Percentiles rank a stretch among this genome's conserved stretches.
phyloP scores from a whole-genome alignment of 2,113 vertebrate species.

The cattle (Bos taurus) region DNA sequence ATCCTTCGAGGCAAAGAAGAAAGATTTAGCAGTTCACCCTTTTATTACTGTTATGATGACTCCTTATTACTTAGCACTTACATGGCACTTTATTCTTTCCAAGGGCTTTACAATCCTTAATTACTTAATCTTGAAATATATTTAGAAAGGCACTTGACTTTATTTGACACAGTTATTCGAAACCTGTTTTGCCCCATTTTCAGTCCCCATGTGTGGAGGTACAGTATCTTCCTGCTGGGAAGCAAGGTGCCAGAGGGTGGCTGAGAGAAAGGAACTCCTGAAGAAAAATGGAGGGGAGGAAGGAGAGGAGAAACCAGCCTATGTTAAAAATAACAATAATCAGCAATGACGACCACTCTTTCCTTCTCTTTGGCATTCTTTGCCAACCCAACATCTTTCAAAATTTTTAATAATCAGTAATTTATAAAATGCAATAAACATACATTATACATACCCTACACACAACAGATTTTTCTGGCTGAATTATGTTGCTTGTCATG shows the following conservation, averaged over 20 bases:
- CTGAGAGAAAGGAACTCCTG: slow-evolving; percentile 3
- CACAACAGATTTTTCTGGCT: slow-evolving; percentile 64
- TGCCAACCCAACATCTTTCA: slow-evolving; percentile 57
- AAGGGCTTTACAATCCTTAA: slow-evolving; percentile 72
- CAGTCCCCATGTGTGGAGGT: neutral
- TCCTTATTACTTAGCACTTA: slow-evolving; percentile 66
- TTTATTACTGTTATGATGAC: slow-evolving; percentile 59
- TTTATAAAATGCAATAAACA: slow-evolving; percentile 72
- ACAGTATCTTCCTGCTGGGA: slow-evolving; percentile 53
- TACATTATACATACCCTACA: slow-evolving; percentile 54
- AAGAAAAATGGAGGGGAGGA: slow-evolving; percentile 38
- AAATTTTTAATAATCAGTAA: slow-evolving; percentile 69
- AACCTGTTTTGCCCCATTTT: slow-evolving; percentile 50
- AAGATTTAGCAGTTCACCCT: slow-evolving; percentile 50
- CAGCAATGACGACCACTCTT: slow-evolving; percentile 39
- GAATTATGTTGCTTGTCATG: slow-evolving; percentile 63
- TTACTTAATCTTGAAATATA: slow-evolving; percentile 73
- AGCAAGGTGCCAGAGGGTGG: neutral
- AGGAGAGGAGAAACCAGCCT: slow-evolving; percentile 41
- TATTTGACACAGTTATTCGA: slow-evolving; percentile 54
- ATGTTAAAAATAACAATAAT: slow-evolving; percentile 63
- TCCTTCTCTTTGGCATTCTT: slow-evolving; percentile 56
- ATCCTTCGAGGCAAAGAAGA: slow-evolving; percentile 46
- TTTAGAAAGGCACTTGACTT: slow-evolving; percentile 73
- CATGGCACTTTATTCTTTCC: slow-evolving; percentile 63